These are phyloP conservation scores for Diplolepis rosae DNA, from an alignment of 2,888 invertebrate genomes.

Conservation along the genomic window DNA sequence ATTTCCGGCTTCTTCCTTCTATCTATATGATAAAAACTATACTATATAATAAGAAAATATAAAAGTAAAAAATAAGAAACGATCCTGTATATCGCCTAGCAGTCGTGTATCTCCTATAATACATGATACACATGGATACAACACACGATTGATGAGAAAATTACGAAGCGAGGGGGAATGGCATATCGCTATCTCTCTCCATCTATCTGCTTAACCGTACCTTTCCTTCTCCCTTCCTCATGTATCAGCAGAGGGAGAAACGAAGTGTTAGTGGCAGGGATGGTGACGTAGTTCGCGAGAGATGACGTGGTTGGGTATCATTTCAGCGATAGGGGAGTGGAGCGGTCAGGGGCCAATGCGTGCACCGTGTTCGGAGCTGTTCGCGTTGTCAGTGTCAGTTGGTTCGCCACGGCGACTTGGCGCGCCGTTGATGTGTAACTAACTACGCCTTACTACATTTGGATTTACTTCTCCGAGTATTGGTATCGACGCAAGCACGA, in stretches of 20 bases:
- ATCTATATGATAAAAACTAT: background rate
- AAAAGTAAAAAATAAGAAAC: background rate
- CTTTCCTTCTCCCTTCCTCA: conserved; percentile 35
- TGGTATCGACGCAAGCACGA: background rate
- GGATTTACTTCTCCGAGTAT: conserved; percentile 18
- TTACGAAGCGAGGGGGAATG: conserved; percentile 22
- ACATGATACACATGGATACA: background rate
- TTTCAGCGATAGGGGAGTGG: conserved; percentile 47
- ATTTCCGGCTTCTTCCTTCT: conserved; percentile 15
- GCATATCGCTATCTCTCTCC: background rate
- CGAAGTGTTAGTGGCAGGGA: background rate
- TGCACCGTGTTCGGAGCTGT: conserved; percentile 66
- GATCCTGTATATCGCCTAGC: background rate
- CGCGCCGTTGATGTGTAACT: conserved; percentile 52
- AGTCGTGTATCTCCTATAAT: background rate
- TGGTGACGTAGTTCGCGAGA: conserved; percentile 30
- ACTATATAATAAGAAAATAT: background rate
- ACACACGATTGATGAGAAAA: conserved; percentile 4
- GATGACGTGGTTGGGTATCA: conserved; percentile 49
- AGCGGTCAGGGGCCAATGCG: conserved; percentile 66
- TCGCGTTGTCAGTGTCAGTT: conserved; percentile 65
- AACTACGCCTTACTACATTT: conserved; percentile 31
- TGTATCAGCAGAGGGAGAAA: conserved; percentile 33
- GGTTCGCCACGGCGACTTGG: conserved; percentile 63
- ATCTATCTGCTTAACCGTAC: conserved; percentile 13